Evolutionary conservation across 1,140 invertebrate genomes (phyloP), one percentile per base, ranked within the genome.

Genomic region (Aphaenogaster floridana): DNA sequence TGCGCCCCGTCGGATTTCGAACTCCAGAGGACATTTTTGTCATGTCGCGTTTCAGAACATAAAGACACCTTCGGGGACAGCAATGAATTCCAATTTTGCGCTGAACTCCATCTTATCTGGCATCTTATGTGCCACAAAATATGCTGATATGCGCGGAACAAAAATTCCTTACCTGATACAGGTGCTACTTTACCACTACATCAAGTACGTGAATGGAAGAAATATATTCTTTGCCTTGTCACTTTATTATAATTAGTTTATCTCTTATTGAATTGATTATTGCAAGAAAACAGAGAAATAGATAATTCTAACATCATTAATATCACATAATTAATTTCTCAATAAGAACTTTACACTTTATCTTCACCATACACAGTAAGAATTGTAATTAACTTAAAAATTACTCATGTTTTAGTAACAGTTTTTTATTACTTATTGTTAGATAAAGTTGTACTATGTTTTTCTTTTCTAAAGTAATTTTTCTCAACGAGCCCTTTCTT

Each of bases 61-160:
- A 79, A 86, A 86, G 74, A 54, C 54, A 74, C 69, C 45, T 87
- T 52, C 39, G 69, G 17, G 69, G 69, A 34, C 45, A 69, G 34
- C 83, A 48, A 50, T 71, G 59, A 87, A 77, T 80, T 71, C 42
- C 71, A 68, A 68, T 74, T 81, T 83, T 36, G 36, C 54, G 17
- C n/a, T 59, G 13, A 74, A 50, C 28, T 39, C 15, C 36, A 34
- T 3, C 5, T 68, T 68, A 54, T 54, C 36, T 21, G 39, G 39
- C 17, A 36, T 61, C 17, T 76, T 61, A 74, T 39, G 42, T 17
- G 54, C 42, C 39, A 34, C n/a, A 34, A 61, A 74, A 50, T 61
- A 36, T 34, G 63, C n/a, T 21, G 13, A 54, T 42, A 52, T n/a
- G 68, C 6, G 52, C 52, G 13, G 17, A 80, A 68, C 15, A 36